Conservation (phyloP, 2,797 vertebrate species). For the Megalops cyprinoides region DNA sequence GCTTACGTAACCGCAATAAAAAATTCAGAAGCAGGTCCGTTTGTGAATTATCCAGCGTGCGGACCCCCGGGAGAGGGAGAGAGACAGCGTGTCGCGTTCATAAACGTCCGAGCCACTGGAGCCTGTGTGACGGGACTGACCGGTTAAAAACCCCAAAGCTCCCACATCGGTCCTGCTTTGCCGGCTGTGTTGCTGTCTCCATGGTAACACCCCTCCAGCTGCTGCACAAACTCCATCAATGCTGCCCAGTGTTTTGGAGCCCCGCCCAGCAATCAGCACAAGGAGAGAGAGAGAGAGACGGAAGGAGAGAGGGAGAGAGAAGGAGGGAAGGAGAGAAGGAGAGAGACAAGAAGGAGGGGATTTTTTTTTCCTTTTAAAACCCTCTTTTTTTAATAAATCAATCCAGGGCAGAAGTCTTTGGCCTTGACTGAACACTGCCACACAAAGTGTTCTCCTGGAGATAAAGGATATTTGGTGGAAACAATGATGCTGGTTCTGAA, state of each 20-base stretch:
- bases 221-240: conserved; percentile 13
- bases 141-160: conserved; percentile 28
- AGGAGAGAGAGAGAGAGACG: not conserved
- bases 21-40: conserved; percentile 12
- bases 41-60: conserved; percentile 10
- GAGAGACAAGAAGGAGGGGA: not conserved
- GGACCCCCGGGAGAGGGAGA: not conserved
- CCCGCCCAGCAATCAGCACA: not conserved
- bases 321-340: not conserved
- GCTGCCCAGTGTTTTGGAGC: conserved; percentile 15
- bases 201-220: conserved; percentile 30
- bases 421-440: too few relatives aligned
- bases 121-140: conserved; percentile 13
- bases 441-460: too few relatives aligned
- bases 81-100: too few relatives aligned
- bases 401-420: too few relatives aligned
- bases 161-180: conserved; percentile 8
- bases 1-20: conserved; percentile 24
- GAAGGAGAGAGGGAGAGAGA: not conserved
- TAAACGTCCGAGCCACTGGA: not conserved
- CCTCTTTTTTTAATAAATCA: too few relatives aligned
- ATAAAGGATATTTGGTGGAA: too few relatives aligned
- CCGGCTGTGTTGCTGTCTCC: conserved; percentile 25
- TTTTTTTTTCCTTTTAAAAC: too few relatives aligned
- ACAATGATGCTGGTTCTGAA: too few relatives aligned